phyloP scores from a whole-genome alignment of 2,797 vertebrate species.

The Danio aesculapii region DNA sequence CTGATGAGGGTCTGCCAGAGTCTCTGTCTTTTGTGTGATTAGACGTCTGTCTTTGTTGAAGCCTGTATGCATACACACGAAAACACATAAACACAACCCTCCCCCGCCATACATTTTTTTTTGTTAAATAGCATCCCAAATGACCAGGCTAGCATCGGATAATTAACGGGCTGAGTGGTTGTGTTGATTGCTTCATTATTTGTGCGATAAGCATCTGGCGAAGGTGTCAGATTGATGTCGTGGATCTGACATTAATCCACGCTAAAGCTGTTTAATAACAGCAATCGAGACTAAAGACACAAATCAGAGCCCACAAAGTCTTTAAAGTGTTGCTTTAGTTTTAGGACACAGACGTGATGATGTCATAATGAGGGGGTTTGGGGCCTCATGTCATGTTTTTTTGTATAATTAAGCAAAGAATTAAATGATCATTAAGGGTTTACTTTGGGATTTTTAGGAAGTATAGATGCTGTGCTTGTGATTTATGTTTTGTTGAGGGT shows the following conservation, averaged over 20 bases:
- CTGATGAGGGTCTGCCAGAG: slow-evolving; percentile 63
- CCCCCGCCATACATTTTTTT: slow-evolving; percentile 29
- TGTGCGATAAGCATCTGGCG: slow-evolving; percentile 65
- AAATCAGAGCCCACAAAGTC: slow-evolving; percentile 30
- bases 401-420: slow-evolving; percentile 22
- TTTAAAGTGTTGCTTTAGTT: slow-evolving; percentile 46
- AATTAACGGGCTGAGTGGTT: slow-evolving; percentile 73
- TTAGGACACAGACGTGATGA: slow-evolving; percentile 36
- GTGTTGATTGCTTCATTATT: slow-evolving; percentile 80
- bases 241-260: slow-evolving; percentile 64
- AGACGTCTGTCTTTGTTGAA: slow-evolving; percentile 65
- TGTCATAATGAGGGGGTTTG: slow-evolving; percentile 32
- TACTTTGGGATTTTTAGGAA: slow-evolving; percentile 5
- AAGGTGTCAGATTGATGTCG: slow-evolving; percentile 70
- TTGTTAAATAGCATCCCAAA: slow-evolving; percentile 45
- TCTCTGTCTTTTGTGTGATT: slow-evolving; percentile 70
- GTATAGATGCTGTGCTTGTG: not conserved
- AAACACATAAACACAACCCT: slow-evolving; percentile 2
- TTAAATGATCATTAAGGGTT: slow-evolving; percentile 5
- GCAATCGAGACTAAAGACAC: slow-evolving; percentile 38
- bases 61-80: slow-evolving; percentile 26
- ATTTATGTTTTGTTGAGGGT: slow-evolving; percentile 1
- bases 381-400: not conserved
- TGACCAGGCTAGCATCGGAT: slow-evolving; percentile 56
- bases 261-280: slow-evolving; percentile 61